These are phyloP conservation scores for Torymus aiolomorphi DNA, from an alignment of 2,888 invertebrate genomes.

Conservation along the genomic window DNA sequence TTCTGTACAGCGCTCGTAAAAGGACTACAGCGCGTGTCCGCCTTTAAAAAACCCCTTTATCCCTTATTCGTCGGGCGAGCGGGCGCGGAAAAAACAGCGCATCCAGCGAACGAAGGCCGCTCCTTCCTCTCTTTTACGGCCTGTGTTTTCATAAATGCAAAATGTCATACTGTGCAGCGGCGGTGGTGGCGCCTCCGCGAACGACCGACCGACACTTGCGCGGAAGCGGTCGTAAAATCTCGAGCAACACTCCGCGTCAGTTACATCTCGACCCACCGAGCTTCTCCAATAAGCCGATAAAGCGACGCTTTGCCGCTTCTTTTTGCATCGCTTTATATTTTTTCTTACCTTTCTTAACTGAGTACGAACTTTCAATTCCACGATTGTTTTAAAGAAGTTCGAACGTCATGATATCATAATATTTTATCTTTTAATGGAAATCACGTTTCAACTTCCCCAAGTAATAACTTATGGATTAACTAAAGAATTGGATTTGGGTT, in stretches of 20 bases:
- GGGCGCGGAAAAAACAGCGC: conserved; percentile 7
- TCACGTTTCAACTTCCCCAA: no score
- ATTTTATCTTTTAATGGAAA: no score
- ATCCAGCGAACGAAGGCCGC: conserved; percentile 32
- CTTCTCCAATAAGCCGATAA: conserved; percentile 49
- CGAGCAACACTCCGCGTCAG: conserved; percentile 36
- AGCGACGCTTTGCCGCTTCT: conserved; percentile 32
- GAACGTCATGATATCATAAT: no score
- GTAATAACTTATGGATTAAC: no score
- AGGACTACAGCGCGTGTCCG: conserved; percentile 13
- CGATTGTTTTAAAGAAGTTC: no score
- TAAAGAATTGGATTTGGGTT: no score
- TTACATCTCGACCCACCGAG: conserved; percentile 35
- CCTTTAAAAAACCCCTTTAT: conserved; percentile 43
- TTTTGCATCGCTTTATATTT: conserved; percentile 4
- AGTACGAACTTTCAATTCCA: no score
- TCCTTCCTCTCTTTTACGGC: conserved; percentile 59
- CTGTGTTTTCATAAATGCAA: conserved; percentile 64
- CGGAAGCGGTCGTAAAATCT: conserved; percentile 59
- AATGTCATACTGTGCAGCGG: conserved; percentile 55
- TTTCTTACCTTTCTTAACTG: neutral
- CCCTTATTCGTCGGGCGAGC: conserved; percentile 46
- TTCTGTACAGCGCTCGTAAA: conserved; percentile 34
- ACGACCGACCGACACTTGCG: conserved; percentile 52
- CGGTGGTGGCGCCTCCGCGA: conserved; percentile 17